These are phyloP conservation scores for Aurelia sp. DNA, from an alignment of 30 jellyfish, hydroid and myxozoan genomes.

Conservation along the genomic window DNA sequence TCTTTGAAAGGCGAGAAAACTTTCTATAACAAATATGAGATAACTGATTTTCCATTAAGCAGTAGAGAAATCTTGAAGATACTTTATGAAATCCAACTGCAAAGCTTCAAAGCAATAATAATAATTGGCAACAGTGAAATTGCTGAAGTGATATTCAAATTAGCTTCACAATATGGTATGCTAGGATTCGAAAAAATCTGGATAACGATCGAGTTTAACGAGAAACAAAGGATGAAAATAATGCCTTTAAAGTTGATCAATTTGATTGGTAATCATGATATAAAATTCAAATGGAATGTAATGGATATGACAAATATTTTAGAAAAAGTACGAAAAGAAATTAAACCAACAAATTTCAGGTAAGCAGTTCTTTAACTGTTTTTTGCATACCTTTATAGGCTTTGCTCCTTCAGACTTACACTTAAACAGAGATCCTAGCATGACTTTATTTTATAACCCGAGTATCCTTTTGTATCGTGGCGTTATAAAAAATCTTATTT, in stretches of 20 bases:
- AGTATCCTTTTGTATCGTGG: too few species aligned
- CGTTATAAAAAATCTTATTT: too few species aligned
- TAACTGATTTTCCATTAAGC: too few species aligned
- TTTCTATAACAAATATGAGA: too few species aligned
- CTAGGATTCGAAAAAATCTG: conserved; percentile 10
- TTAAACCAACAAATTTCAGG: not conserved
- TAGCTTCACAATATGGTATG: not conserved
- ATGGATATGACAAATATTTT: not conserved
- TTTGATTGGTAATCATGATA: not conserved
- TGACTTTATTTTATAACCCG: too few species aligned
- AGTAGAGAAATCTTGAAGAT: not conserved
- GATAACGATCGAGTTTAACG: conserved; percentile 1
- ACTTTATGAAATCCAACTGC: not conserved
- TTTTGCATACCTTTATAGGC: too few species aligned
- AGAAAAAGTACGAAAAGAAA: not conserved
- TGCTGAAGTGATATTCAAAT: conserved; percentile 24
- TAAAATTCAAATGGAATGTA: not conserved
- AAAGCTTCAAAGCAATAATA: not conserved
- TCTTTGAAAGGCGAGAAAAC: too few species aligned
- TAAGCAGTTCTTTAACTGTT: too few species aligned
- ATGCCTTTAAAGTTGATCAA: conserved; percentile 16
- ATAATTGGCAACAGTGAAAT: not conserved
- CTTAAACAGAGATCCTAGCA: too few species aligned
- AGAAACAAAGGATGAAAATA: not conserved
- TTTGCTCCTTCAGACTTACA: too few species aligned